Conservation (phyloP, 2,888 invertebrate species). For the Torymus texanus region DNA sequence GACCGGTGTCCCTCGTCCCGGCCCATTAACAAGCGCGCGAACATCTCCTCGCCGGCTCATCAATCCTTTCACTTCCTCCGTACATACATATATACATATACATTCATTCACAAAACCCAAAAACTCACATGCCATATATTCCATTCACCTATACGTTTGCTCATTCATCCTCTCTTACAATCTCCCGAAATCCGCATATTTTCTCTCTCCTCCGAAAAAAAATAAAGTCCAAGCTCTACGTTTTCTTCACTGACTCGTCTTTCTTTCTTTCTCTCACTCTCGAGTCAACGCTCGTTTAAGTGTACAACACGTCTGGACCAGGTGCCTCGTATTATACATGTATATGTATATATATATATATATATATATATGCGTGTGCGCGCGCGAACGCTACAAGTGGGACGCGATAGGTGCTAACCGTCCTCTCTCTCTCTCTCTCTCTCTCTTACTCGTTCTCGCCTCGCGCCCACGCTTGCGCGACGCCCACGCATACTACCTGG, state of each 20-base stretch:
- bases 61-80: too few relatives aligned
- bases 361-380: too few relatives aligned
- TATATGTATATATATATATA: too few relatives aligned
- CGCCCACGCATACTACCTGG: constrained; percentile 56
- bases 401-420: too few relatives aligned
- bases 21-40: constrained; percentile 43
- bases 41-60: constrained; percentile 26
- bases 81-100: background rate
- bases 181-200: constrained; percentile 7
- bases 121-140: background rate
- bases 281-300: constrained; percentile 65
- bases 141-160: background rate
- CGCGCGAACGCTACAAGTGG: too few relatives aligned
- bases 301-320: constrained; percentile 59
- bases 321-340: constrained; percentile 50
- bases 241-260: too few relatives aligned
- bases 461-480: constrained; percentile 41
- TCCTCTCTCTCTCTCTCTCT: constrained; percentile 2
- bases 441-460: background rate
- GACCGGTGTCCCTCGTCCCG: background rate
- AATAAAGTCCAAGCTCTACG: too few relatives aligned
- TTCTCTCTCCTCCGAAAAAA: too few relatives aligned
- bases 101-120: constrained; percentile 48
- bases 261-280: too few relatives aligned
- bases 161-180: too few relatives aligned